Evolutionary conservation across 1,140 invertebrate species (phyloP).

Genomic region (Nomia melanderi): DNA sequence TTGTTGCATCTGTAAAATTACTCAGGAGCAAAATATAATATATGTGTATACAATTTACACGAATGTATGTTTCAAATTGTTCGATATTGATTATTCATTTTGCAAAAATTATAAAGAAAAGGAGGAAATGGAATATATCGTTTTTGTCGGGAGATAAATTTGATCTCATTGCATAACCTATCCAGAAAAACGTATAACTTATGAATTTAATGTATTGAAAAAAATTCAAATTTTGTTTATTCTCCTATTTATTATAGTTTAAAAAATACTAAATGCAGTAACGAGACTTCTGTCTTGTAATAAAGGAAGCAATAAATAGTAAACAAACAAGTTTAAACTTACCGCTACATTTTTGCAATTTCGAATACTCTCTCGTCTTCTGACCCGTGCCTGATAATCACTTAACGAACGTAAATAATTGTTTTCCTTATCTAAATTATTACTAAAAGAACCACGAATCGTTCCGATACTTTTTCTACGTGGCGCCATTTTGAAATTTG

Average conservation of each 20-base stretch:
- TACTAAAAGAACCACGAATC: constrained; percentile 42
- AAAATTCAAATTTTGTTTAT: not conserved
- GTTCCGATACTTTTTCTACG: constrained; percentile 67
- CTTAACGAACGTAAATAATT: constrained; percentile 75
- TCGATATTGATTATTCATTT: no score
- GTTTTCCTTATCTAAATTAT: constrained; percentile 73
- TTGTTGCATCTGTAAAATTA: no score
- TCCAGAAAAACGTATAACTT: no score
- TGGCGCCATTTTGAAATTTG: constrained; percentile 73
- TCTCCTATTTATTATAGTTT: no score
- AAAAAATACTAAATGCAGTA: not conserved
- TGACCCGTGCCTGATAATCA: constrained; percentile 75
- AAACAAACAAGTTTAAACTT: constrained; percentile 53
- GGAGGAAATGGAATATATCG: no score
- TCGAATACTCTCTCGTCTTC: constrained; percentile 74
- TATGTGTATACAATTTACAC: no score
- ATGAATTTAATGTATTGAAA: no score
- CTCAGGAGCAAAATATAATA: no score
- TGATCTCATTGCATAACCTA: no score
- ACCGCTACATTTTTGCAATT: constrained; percentile 67
- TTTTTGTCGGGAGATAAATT: no score
- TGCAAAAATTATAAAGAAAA: no score
- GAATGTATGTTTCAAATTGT: no score
- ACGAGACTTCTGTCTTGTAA: not conserved
- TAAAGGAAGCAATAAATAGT: not conserved